Base-by-base conservation (phyloP, 2,113 vertebrate genomes). In the Nymphicus hollandicus region DNA sequence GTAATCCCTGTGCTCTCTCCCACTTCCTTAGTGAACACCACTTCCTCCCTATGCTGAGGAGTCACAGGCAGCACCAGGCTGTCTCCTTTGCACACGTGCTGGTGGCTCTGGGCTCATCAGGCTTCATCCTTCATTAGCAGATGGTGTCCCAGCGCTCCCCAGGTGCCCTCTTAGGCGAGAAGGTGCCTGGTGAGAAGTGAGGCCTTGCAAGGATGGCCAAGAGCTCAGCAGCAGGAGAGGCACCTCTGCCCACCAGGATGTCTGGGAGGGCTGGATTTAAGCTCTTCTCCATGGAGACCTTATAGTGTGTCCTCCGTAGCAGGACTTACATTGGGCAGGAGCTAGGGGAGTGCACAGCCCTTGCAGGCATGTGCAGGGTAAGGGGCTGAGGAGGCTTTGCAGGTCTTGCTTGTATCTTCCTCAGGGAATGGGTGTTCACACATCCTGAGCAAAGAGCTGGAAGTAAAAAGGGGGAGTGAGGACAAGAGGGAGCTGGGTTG, bases 351-450 rank as follows among this genome's bases (percentile, higher is more conserved):
- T 3, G 17, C 4, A 1, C 6, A 29, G 52, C 33, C 24, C 23
- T 22, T 6, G 18, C 29, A 6, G 25, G 27, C 8, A 19, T 7
- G 17, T 11, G 23, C 50, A 14, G 35, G 5, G 20, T 37, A 19
- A 58, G 64, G 53, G 18, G 18, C 10, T 28, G 37, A 24, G 46
- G 60, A 18, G 68, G 11, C 39, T 17, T 11, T 70, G 52, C 52
- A 80, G 44, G 58, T 39, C 41, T 39, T 46, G n/a, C 31, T 33
- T 47, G 10, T 2, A 1, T 49, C 28, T 79, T 72, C 49, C n/a
- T 52, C 3, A 1, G 47, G 47, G 64, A 71, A 46, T 9, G 35
- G 14, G 33, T 20, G 35, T 55, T 58, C 10, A 11, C 7, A 0
- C 20, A 49, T 58, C 37, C 24, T 35, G 43, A 16, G 74, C 22